Evolutionary conservation across 2,888 invertebrate species (phyloP).

Genomic region (Rhopalosiphum nymphaeae): DNA sequence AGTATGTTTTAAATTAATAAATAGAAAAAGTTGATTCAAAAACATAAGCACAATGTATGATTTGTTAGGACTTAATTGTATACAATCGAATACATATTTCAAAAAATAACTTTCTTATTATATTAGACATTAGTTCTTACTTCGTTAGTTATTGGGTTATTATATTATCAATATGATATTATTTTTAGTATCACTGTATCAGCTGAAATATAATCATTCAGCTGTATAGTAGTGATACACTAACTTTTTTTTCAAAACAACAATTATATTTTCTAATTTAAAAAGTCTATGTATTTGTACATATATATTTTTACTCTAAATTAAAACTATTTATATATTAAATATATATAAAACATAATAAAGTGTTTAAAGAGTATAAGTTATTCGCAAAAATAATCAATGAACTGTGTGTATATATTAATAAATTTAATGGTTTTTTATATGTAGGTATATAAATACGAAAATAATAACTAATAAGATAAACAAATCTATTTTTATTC

Average conservation of each 20-base stretch:
- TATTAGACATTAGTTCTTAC: not conserved
- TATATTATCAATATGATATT: not conserved
- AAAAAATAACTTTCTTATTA: not conserved
- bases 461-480: not conserved
- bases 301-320: no score
- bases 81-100: not conserved
- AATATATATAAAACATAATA: not conserved
- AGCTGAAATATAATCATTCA: not conserved
- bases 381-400: not conserved
- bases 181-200: not conserved
- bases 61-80: not conserved
- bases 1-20: not conserved
- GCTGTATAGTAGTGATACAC: not conserved
- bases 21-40: not conserved
- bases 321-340: no score
- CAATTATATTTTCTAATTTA: no score
- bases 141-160: not conserved
- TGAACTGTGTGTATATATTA: not conserved
- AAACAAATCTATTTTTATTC: not conserved
- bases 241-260: not conserved
- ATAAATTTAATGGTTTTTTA: not conserved
- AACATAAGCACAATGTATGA: not conserved
- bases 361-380: not conserved
- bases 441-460: not conserved
- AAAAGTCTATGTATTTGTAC: no score